A percentile compares a stretch with the other conserved stretches of the same genome.
Evolutionary conservation across 64 coral and sea anemone genomes (phyloP).

Genomic region (Catalaphyllia jardinei): DNA sequence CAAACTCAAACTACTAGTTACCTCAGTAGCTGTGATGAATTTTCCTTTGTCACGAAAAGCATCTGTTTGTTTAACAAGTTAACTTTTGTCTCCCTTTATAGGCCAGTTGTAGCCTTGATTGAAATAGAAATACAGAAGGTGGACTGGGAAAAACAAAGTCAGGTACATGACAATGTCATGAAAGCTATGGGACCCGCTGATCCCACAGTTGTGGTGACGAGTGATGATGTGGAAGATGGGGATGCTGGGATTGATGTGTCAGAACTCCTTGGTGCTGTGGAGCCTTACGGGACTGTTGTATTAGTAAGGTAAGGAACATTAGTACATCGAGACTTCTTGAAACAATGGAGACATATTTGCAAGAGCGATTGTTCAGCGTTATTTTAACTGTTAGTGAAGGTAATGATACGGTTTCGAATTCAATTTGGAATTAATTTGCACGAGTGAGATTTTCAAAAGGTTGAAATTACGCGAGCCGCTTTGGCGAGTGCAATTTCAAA

Average conservation of each 20-base stretch:
- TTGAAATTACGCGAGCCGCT: too few species aligned
- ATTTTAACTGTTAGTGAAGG: too few species aligned
- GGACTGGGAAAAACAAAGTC: conserved; percentile 67
- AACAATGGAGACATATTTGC: too few species aligned
- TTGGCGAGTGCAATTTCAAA: too few species aligned
- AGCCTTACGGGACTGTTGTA: conserved; percentile 81
- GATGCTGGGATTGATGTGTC: conserved; percentile 77
- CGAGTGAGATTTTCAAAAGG: too few species aligned
- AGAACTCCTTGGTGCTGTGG: conserved; percentile 75
- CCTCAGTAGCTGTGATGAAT: background rate
- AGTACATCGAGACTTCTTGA: too few species aligned
- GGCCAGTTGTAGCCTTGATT: conserved; percentile 92
- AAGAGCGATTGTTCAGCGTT: too few species aligned
- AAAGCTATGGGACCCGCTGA: conserved; percentile 95
- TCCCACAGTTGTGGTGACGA: conserved; percentile 88
- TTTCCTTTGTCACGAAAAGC: background rate
- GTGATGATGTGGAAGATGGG: conserved; percentile 43
- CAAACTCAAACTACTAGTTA: too few species aligned
- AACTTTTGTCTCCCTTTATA: background rate
- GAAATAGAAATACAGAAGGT: conserved; percentile 97
- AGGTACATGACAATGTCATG: conserved; percentile 90
- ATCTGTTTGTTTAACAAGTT: too few species aligned
- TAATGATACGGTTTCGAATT: too few species aligned
- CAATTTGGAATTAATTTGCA: too few species aligned
- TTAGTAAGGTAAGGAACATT: conserved; percentile 76